phyloP scores from a whole-genome alignment of 2,113 vertebrate genomes.

The Zapus hudsonius region DNA sequence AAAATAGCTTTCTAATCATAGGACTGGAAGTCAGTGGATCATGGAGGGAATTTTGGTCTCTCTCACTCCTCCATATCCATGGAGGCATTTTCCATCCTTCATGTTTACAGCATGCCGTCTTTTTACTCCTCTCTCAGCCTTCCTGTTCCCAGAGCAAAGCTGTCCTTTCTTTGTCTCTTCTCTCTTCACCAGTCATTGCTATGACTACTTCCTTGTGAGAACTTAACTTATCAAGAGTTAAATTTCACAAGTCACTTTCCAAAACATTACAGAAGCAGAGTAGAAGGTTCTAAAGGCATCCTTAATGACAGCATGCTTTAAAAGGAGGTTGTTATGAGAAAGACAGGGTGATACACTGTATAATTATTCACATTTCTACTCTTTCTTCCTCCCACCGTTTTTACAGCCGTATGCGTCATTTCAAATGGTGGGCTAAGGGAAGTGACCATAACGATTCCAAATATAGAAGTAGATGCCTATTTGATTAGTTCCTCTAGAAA shows the following conservation, averaged over 20 bases:
- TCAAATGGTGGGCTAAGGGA: not conserved
- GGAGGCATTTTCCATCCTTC: not conserved
- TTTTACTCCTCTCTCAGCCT: not conserved
- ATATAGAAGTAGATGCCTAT: not conserved
- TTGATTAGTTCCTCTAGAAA: not conserved
- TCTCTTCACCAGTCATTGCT: not conserved
- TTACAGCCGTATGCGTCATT: not conserved
- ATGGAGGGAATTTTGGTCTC: not conserved
- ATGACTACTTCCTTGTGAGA: not conserved
- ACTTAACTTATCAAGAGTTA: constrained; percentile 38
- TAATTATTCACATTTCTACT: not conserved
- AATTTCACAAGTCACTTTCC: constrained; percentile 21
- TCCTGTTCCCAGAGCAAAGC: not conserved
- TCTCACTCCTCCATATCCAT: not conserved
- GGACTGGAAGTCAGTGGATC: not conserved
- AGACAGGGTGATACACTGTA: not conserved
- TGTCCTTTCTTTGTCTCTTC: not conserved
- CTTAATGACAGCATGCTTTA: not conserved
- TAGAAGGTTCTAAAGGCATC: not conserved
- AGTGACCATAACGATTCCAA: not conserved
- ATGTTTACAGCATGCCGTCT: no score
- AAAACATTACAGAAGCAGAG: not conserved
- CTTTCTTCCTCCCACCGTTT: not conserved
- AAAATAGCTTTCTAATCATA: not conserved
- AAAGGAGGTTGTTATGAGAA: not conserved